Base-by-base conservation (phyloP, 2,113 vertebrate species). In the Saguinus midas region DNA sequence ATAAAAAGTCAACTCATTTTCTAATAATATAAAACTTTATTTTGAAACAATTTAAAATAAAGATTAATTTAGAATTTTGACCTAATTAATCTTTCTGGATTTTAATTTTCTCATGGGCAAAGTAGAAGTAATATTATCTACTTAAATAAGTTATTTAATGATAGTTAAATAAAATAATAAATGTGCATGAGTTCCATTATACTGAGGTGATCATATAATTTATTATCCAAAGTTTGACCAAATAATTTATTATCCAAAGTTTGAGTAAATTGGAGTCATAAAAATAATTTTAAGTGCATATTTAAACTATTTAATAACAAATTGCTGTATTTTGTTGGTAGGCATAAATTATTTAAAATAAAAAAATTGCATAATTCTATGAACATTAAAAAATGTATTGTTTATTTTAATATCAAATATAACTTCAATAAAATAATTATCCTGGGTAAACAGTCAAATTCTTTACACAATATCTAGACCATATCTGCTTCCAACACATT, bases 11-110 rank as follows among this genome's bases (percentile, higher is more conserved):
- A 82, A 40, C 48, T 88, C 76, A 12, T 16, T 37, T 90, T 87
- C 37, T 72, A 57, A 73, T 92, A 70, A 64, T 89, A 52, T 76
- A 61, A 64, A 13, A 20, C n/a, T 72, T 88, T 58, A 61, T 87
- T 93, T 58, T 75, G 25, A 92, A 64, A 50, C 21, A 68, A 64
- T 81, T n/a, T 92, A 94, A 81, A 84, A 75, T 68, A 88, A 64
- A 40, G n/a, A 48, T 57, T 43, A 7, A 81, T 70, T 83, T 90
- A 82, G 20, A 52, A 35, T 72, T 90, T 92, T 82, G 43, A 90
- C 6, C 17, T 78, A 94, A 32, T 23, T 58, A 82, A 81, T 25
- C 27, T 76, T 7, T 32, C 12, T 73, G 20, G 52, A 87, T 83
- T 76, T 87, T 32, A 76, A 7, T 64, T 87, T 82, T 64, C 43